Evolutionary conservation across 2,113 vertebrate genomes (phyloP), one percentile per base, ranked within the genome.

Genomic region (Leptosomus discolor): DNA sequence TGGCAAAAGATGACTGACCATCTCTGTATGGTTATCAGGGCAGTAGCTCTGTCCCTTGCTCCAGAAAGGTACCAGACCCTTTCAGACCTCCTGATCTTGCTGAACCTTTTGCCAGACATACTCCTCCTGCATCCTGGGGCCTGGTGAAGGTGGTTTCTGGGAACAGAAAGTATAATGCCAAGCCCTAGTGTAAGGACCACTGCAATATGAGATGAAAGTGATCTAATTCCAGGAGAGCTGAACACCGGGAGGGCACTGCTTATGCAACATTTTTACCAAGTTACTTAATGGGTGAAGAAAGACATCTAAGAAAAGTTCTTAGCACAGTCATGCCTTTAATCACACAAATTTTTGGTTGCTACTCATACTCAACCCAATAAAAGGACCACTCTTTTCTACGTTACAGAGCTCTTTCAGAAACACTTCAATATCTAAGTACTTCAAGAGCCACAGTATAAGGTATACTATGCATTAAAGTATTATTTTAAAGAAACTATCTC

Each of bases 21-120:
- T 21, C 36, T 74, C 0, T 0, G 7, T 48, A 26, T 2, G 3
- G 13, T 41, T 50, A 21, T 74, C 54, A 78, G 32, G 45, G 22
- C 26, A 51, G 14, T 37, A 65, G 26, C 36, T 71, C 41, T 67
- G 26, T 61, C 41, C 9, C 51, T 85, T 39, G 24, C 22, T 30
- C 22, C 60, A 64, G 24, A 60, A 65, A 68, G 16, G 6, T 20
- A 54, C 32, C n/a, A 77, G n/a, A 69, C 34, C 8, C 81, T 71
- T 88, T 43, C 58, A 60, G 29, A 69, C 4, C 34, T 84, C 63
- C 6, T 73, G 41, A 27, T 68, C 48, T 73, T 76, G 20, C 22
- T 15, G 3, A 69, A 60, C 11, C 19, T 45, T 77, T 45, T 69
- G 15, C 19, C 54, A 78, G 50, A 45, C 77, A 60, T 30, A 16